phyloP scores from a whole-genome alignment of 2,113 vertebrate genomes.

The Oreochromis aureus region DNA sequence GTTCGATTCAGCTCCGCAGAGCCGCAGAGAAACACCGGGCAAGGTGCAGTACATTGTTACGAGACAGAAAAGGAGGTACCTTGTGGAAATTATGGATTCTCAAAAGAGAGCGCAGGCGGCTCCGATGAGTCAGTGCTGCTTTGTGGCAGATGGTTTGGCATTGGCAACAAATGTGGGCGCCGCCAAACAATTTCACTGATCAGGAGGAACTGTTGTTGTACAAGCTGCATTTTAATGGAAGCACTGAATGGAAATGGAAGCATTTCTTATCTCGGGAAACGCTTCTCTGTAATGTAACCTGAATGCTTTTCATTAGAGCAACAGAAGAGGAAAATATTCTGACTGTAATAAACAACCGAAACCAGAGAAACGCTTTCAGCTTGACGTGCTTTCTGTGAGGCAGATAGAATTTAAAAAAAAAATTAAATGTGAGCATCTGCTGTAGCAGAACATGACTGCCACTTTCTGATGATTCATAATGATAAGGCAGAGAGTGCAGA shows the following conservation, averaged over 20 bases:
- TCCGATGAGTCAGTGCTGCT: constrained; percentile 48
- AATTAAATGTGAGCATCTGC: neutral
- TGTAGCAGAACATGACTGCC: neutral
- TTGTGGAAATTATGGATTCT: constrained; percentile 35
- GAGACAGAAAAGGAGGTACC: constrained; percentile 22
- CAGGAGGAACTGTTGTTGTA: neutral
- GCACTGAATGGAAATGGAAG: neutral
- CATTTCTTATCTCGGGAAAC: neutral
- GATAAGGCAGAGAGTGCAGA: neutral
- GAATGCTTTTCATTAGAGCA: neutral
- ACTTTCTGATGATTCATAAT: neutral
- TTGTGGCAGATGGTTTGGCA: constrained; percentile 57
- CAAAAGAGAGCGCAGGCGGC: constrained; percentile 31
- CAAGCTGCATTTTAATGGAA: neutral
- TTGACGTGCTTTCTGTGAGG: neutral
- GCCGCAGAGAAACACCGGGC: neutral
- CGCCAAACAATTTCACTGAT: constrained; percentile 12
- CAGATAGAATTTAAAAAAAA: neutral
- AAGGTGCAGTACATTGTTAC: neutral
- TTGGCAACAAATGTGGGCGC: constrained; percentile 35
- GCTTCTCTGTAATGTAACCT: neutral
- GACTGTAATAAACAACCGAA: neutral
- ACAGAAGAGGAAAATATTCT: neutral
- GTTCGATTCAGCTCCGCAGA: constrained; percentile 5
- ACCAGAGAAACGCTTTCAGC: neutral